phyloP scores from a whole-genome alignment of 1,140 invertebrate genomes.

The Teleogryllus occipitalis region DNA sequence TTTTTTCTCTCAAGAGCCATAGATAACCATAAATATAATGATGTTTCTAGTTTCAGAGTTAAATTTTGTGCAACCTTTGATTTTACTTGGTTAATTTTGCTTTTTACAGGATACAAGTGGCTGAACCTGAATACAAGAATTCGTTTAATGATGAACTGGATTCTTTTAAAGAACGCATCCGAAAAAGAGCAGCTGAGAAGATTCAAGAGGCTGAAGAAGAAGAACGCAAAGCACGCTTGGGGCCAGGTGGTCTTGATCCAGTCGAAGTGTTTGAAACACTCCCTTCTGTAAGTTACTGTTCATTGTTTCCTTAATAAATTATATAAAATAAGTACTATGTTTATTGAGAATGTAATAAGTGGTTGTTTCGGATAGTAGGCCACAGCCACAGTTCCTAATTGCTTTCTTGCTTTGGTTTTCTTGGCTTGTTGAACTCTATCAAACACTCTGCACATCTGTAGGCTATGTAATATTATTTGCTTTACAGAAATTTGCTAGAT shows the following conservation, averaged over 20 bases:
- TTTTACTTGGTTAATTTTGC: not conserved
- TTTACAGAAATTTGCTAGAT: no score
- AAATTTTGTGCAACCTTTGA: not conserved
- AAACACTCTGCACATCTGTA: no score
- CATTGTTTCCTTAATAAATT: no score
- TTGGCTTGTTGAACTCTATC: no score
- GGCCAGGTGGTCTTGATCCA: constrained; percentile 95
- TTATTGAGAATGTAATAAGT: no score
- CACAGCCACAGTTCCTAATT: no score
- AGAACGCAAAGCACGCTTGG: constrained; percentile 77
- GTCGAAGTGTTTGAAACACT: constrained; percentile 92
- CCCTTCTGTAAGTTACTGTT: constrained; percentile 60
- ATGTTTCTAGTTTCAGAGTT: not conserved
- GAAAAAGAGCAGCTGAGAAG: constrained; percentile 79
- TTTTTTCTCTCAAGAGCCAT: no score
- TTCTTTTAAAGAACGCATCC: constrained; percentile 83
- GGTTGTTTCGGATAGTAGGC: no score
- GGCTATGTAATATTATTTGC: no score
- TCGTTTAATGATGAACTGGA: constrained; percentile 91
- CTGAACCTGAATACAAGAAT: constrained; percentile 83
- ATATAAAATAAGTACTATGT: no score
- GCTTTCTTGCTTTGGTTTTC: no score
- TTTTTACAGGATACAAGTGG: constrained; percentile 70
- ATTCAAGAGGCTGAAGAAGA: constrained; percentile 79
- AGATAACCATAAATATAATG: no score